Base-by-base conservation (phyloP, 53 echinoderm and acorn worm species). In the Luidia sarsii region DNA sequence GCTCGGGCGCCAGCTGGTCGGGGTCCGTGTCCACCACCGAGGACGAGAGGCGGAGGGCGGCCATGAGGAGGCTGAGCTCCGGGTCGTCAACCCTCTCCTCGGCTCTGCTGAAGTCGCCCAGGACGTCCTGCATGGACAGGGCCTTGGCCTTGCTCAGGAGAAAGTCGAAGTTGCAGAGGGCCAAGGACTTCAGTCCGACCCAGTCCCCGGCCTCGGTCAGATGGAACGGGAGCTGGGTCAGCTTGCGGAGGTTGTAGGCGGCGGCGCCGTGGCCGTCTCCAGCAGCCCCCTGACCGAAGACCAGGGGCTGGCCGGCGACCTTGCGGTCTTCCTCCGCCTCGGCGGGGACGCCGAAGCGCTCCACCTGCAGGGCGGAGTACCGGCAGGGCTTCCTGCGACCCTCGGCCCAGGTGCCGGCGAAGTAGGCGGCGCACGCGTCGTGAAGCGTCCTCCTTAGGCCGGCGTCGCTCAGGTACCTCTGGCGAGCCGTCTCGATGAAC, bases 401-500 rank as follows among this genome's bases (percentile, higher is more conserved):
- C 19, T 35, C 54, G 18, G 67, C 53, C 79, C 80, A 86, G 22
- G 36, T 68, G 2, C 86, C 86, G 25, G 54, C 49, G 36, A 79
- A 86, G 48, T 79, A 79, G 37, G 79, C 79, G 13, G 61, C 66
- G 25, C 79, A 80, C 2, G 43, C 33, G 30, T 54, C 29, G 36
- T 86, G 86, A 7, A 79, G 55, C 48, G 54, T 66, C 34, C 43
- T 79, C 22, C 18, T 67, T 10, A 68, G 15, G 14, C 19, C 23
- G 27, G 19, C n/a, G 24, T 86, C 80, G 56, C 38, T 38, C 18
- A 86, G 86, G 39, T 86, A 86, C 3, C 80, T 49, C 45, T 86
- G 56, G 32, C 36, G 61, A 27, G 86, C 86, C 31, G 86, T 67
- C 59, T 86, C 86, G 22, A 86, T 80, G 61, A 86, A 86, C 55